A percentile compares a stretch with the other conserved stretches of the same genome.
phyloP scores from a whole-genome alignment of 2,113 vertebrate species.

The Leptodactylus fuscus region DNA sequence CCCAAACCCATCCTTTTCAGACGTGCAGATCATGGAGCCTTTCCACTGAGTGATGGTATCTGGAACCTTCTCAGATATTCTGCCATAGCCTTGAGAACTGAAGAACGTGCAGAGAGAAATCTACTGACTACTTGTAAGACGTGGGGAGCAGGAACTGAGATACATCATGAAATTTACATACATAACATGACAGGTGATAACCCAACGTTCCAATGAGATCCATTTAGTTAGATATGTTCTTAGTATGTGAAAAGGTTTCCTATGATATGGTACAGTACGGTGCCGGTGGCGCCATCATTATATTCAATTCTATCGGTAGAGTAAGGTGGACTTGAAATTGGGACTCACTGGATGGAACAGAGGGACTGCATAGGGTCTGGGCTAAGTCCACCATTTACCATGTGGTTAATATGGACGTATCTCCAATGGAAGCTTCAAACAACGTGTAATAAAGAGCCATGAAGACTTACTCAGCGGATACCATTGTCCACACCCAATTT shows the following conservation, averaged over 20 bases:
- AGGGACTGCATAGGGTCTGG: too few species aligned
- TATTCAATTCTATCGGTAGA: too few species aligned
- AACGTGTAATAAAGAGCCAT: background rate
- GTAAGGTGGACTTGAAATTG: too few species aligned
- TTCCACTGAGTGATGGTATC: slow-evolving; percentile 87
- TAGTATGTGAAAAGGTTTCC: background rate
- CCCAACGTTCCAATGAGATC: background rate
- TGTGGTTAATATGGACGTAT: too few species aligned
- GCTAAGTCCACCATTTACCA: too few species aligned
- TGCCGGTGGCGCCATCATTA: too few species aligned
- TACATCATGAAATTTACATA: background rate
- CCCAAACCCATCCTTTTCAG: slow-evolving; percentile 75
- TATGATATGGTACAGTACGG: too few species aligned
- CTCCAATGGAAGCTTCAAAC: too few species aligned
- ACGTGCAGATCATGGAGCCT: slow-evolving; percentile 81
- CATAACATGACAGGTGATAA: background rate
- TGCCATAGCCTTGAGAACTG: background rate
- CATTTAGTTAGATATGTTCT: background rate
- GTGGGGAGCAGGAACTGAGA: background rate
- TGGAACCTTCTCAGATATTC: slow-evolving; percentile 65
- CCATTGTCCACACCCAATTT: slow-evolving; percentile 5
- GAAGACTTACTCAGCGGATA: background rate
- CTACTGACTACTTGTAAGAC: background rate
- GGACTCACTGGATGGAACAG: too few species aligned
- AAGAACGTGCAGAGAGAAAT: background rate